Conservation (phyloP, 2,113 vertebrate genomes). For the Lophura nycthemera region DNA sequence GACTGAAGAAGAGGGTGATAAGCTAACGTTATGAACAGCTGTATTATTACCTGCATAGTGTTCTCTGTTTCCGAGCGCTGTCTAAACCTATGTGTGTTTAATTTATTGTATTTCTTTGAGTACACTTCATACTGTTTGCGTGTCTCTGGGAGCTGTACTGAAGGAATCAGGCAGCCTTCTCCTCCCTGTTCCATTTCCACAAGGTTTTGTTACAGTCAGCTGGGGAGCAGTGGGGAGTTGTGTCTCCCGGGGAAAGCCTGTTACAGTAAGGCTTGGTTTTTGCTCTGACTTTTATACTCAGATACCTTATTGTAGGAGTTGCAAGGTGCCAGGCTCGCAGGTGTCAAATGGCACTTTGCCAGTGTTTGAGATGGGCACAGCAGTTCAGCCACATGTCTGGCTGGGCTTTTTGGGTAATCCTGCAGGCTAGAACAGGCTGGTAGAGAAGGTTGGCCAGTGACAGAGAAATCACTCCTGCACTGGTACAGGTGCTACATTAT, state of each 20-base stretch:
- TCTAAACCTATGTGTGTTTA: neutral
- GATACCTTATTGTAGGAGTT: neutral
- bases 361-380: neutral
- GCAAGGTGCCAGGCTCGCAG: neutral
- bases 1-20: neutral
- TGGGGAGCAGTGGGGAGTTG: neutral
- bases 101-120: neutral
- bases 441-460: neutral
- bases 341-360: neutral
- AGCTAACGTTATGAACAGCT: neutral
- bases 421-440: neutral
- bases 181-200: rapidly evolving
- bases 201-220: neutral
- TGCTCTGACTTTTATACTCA: neutral
- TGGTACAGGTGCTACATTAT: rapidly evolving
- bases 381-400: neutral
- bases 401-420: neutral
- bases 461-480: neutral
- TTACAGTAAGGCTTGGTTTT: neutral
- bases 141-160: neutral
- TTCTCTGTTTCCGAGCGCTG: neutral
- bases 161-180: neutral
- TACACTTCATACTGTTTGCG: neutral
- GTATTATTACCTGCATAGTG: neutral
- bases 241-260: neutral